phyloP scores from a whole-genome alignment of 1,140 invertebrate species.

The Drosophila pseudoobscura region DNA sequence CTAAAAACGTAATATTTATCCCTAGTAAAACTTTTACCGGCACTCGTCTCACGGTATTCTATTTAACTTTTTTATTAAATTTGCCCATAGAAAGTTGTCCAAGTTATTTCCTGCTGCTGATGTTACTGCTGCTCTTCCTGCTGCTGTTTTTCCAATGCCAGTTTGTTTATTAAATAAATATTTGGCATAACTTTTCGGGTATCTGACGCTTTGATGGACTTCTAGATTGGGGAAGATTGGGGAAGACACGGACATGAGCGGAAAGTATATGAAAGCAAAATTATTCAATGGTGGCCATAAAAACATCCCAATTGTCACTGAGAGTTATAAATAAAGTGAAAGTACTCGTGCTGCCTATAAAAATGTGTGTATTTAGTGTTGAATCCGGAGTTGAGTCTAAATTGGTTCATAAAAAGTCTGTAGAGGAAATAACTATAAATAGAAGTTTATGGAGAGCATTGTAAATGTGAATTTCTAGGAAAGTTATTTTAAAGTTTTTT shows the following conservation, averaged over 20 bases:
- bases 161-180: conserved; percentile 73
- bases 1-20: conserved; percentile 22
- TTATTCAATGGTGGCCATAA: too few species aligned
- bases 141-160: conserved; percentile 36
- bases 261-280: not conserved
- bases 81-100: conserved; percentile 23
- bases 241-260: not conserved
- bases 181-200: conserved; percentile 56
- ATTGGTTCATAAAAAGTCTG: conserved; percentile 1
- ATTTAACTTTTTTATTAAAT: conserved; percentile 71
- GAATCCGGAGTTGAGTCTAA: not conserved
- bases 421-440: not conserved
- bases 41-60: conserved; percentile 32
- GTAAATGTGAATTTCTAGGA: too few species aligned
- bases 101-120: conserved; percentile 41
- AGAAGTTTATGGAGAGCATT: too few species aligned
- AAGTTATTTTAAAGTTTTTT: not conserved
- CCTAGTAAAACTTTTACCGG: conserved; percentile 30
- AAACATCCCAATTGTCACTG: conserved; percentile 9
- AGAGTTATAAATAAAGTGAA: too few species aligned
- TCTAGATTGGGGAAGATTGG: conserved; percentile 11
- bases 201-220: conserved; percentile 33
- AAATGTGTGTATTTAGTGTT: not conserved
- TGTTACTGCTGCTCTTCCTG: conserved; percentile 20
- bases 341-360: not conserved